phyloP scores from a whole-genome alignment of 1,140 invertebrate genomes.

The Bombus sylvicola region DNA sequence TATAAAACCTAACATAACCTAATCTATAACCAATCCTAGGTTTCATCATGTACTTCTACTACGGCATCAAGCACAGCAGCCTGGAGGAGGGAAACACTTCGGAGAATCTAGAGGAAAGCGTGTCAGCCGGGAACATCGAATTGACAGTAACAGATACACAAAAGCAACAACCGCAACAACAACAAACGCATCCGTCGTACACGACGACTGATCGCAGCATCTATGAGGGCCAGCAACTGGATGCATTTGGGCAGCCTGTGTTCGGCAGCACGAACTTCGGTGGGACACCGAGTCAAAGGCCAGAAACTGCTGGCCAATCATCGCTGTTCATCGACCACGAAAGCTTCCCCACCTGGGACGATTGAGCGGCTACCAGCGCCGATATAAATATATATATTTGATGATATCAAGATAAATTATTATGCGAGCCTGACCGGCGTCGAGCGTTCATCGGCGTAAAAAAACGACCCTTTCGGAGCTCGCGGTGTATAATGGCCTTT shows the following conservation, averaged over 20 bases:
- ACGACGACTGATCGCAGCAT: constrained; percentile 65
- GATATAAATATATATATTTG: constrained; percentile 56
- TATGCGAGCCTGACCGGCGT: constrained; percentile 48
- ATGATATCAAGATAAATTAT: constrained; percentile 43
- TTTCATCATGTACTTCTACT: constrained; percentile 94
- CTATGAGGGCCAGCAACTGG: constrained; percentile 76
- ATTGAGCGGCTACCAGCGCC: constrained; percentile 70
- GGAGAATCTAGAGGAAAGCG: constrained; percentile 70
- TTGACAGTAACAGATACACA: constrained; percentile 83
- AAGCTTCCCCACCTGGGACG: constrained; percentile 83
- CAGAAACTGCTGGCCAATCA: constrained; percentile 37
- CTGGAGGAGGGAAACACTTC: constrained; percentile 85
- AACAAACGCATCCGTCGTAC: constrained; percentile 59
- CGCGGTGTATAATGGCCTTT: constrained; percentile 30
- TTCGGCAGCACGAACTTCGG: constrained; percentile 80
- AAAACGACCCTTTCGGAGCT: constrained; percentile 55
- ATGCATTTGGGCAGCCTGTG: constrained; percentile 79
- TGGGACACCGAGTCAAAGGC: constrained; percentile 70
- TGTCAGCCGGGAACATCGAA: constrained; percentile 80
- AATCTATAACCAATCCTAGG: constrained; percentile 81
- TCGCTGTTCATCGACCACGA: constrained; percentile 80
- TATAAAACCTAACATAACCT: not conserved
- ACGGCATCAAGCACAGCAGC: constrained; percentile 94
- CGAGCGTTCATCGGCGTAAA: constrained; percentile 54
- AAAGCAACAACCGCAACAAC: constrained; percentile 69